phyloP scores from a whole-genome alignment of 1,140 invertebrate genomes.

The Belonocnema kinseyi region DNA sequence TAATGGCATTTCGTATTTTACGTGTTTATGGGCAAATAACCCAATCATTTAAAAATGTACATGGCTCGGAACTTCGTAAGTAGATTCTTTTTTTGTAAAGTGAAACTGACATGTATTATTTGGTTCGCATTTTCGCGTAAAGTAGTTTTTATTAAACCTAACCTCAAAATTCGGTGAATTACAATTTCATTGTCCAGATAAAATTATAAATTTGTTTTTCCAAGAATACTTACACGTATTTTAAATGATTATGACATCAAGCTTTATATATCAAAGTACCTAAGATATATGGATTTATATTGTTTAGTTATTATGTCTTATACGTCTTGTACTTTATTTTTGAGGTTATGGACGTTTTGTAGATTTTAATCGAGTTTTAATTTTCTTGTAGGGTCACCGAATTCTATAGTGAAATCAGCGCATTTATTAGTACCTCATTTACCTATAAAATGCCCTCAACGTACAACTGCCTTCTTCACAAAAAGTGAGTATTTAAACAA shows the following conservation, averaged over 20 bases:
- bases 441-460: constrained; percentile 46
- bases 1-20: constrained; percentile 43
- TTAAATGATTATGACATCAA: too few species aligned
- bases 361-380: too few species aligned
- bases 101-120: not conserved
- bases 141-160: constrained; percentile 27
- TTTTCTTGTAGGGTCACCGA: constrained; percentile 43
- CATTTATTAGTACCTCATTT: constrained; percentile 44
- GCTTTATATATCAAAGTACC: too few species aligned
- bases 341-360: too few species aligned
- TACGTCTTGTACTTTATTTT: too few species aligned
- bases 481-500: constrained; percentile 71
- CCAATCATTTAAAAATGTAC: constrained; percentile 21
- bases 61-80: not conserved
- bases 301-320: too few species aligned
- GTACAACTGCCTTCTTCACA: constrained; percentile 75
- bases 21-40: constrained; percentile 33
- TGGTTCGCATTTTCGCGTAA: not conserved
- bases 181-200: not conserved
- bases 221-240: not conserved
- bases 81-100: not conserved
- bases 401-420: not conserved
- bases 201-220: not conserved
- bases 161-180: constrained; percentile 34
- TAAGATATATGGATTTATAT: too few species aligned